Percentiles rank a stretch among this genome's conserved stretches.
phyloP scores from a whole-genome alignment of 1,140 invertebrate species.

The Stegodyphus mimosarum region DNA sequence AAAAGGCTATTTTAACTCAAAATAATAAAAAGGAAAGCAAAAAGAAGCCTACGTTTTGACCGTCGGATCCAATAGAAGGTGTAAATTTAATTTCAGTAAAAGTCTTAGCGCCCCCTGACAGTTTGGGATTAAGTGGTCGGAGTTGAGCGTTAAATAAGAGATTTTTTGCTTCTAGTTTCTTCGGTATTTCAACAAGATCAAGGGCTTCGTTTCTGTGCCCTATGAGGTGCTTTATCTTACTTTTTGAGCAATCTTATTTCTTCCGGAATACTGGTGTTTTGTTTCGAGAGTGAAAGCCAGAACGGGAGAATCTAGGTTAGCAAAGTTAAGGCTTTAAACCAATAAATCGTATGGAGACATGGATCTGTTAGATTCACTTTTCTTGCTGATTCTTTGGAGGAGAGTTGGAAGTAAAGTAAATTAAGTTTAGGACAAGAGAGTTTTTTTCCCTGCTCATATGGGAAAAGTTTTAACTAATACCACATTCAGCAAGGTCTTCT shows the following conservation, averaged over 20 bases:
- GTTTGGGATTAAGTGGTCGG: slow-evolving; percentile 39
- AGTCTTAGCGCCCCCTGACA: slow-evolving; percentile 40
- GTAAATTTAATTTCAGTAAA: slow-evolving; percentile 58
- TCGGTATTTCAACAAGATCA: slow-evolving; percentile 56
- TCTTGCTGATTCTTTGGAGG: background rate
- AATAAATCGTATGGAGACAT: slow-evolving; percentile 38
- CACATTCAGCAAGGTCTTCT: too few species aligned
- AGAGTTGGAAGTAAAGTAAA: too few species aligned
- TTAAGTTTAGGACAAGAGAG: too few species aligned
- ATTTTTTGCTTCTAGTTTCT: background rate
- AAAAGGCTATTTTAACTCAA: slow-evolving; percentile 27
- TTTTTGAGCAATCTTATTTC: slow-evolving; percentile 30
- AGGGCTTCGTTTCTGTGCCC: background rate
- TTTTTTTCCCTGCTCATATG: too few species aligned
- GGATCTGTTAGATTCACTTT: slow-evolving; percentile 19
- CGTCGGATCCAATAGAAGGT: slow-evolving; percentile 48
- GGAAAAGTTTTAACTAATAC: too few species aligned
- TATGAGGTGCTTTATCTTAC: slow-evolving; percentile 36
- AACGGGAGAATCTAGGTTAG: slow-evolving; percentile 19
- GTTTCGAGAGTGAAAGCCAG: slow-evolving; percentile 29
- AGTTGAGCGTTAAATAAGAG: slow-evolving; percentile 35
- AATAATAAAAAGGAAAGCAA: slow-evolving; percentile 3
- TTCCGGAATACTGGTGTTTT: slow-evolving; percentile 25
- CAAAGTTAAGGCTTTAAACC: slow-evolving; percentile 28
- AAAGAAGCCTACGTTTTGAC: slow-evolving; percentile 14